Evolutionary conservation across 1,140 invertebrate species (phyloP), one percentile per base, ranked within the genome.

Genomic region (Drosophila kurseongensis): DNA sequence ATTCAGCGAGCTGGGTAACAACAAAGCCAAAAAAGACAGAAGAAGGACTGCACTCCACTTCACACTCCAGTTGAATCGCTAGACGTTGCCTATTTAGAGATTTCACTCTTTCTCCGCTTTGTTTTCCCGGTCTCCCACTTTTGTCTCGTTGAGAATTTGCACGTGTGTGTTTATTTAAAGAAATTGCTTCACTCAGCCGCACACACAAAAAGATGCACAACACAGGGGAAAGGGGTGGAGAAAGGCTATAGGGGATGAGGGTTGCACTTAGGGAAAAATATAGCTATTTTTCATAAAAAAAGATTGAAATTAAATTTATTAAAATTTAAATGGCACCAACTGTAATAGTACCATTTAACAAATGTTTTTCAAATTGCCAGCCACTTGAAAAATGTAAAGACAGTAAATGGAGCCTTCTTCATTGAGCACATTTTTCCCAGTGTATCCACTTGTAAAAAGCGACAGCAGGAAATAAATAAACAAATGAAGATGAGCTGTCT

Each of bases 121-220:
- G 61, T 45, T 59, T 62, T 66, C 71, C 48, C 69, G 32, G 65
- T 51, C 32, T 36, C 55, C 61, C 45, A 67, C 45, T 50, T 75
- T 78, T 82, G 50, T 74, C 62, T 68, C 61, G 76, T 78, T 52
- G 62, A 45, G 67, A 58, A 72, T 73, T 85, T 74, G 83, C 83
- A 86, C 82, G 85, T 90, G 85, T 88, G 84, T 89, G 84, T 89
- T 89, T 89, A 89, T 89, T 89, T 89, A 89, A 89, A 89, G 84
- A 85, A 86, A 89, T 89, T 89, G 84, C 84, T 78, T 80, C 73
- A 85, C 65, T 65, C 58, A 66, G 52, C 50, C 72, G 62, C 60
- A 66, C 65, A 68, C 48, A 42, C 67, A 69, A 67, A 72, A 41
- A 66, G 44, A 51, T 41, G 56, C n/a, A 57, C 23, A 51, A 23